Evolutionary conservation across 2,797 vertebrate species (phyloP).

Genomic region (Eulemur mongoz): DNA sequence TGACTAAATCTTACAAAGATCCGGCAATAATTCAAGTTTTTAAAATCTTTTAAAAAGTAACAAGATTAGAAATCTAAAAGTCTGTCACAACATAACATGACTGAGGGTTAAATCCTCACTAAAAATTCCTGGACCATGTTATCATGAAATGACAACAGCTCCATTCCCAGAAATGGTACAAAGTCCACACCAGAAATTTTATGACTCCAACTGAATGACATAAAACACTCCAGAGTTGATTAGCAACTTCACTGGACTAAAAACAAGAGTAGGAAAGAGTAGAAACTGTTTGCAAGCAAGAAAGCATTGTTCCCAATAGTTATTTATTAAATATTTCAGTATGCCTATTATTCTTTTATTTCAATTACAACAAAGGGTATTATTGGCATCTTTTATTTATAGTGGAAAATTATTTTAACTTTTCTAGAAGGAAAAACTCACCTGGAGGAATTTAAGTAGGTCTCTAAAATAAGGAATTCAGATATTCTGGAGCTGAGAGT

Average conservation of each 20-base stretch:
- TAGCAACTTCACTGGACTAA: conserved; percentile 49
- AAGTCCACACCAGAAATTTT: conserved; percentile 71
- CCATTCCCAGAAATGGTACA: conserved; percentile 67
- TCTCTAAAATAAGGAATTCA: conserved; percentile 28
- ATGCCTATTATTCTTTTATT: conserved; percentile 37
- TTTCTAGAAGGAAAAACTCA: conserved; percentile 47
- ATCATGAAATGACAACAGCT: conserved; percentile 54
- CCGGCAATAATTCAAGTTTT: conserved; percentile 44
- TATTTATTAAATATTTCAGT: conserved; percentile 51
- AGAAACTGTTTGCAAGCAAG: conserved; percentile 53
- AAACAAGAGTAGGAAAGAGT: conserved; percentile 46
- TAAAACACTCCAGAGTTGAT: conserved; percentile 58
- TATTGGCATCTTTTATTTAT: conserved; percentile 37
- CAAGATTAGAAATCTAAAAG: conserved; percentile 59
- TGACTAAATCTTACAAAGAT: conserved; percentile 9
- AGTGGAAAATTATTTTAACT: conserved; percentile 40
- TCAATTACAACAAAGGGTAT: conserved; percentile 29
- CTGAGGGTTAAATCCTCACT: conserved; percentile 49
- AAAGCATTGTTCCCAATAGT: conserved; percentile 7
- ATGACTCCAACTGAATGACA: conserved; percentile 55
- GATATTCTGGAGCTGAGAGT: conserved; percentile 18
- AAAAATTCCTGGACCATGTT: conserved; percentile 68
- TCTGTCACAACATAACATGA: conserved; percentile 50
- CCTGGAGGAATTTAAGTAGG: background rate
- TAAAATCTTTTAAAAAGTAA: conserved; percentile 48